Conservation (phyloP, 1,140 invertebrate species). For the Drosophila insularis region DNA sequence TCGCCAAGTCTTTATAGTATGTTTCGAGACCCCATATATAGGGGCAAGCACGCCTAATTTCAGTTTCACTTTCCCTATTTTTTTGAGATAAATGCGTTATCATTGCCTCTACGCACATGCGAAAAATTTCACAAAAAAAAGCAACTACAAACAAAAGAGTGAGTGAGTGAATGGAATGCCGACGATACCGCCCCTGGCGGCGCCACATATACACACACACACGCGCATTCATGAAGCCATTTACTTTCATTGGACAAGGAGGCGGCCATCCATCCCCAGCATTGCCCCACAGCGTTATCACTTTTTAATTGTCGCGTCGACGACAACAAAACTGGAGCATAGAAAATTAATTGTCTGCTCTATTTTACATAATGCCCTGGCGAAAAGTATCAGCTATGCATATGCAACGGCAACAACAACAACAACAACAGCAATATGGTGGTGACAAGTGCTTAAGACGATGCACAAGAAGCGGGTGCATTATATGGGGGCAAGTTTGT, state of each 20-base stretch:
- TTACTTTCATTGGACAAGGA: constrained; percentile 69
- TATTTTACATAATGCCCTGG: constrained; percentile 76
- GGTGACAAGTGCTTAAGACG: constrained; percentile 22
- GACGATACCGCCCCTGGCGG: constrained; percentile 23
- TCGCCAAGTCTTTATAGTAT: too few relatives aligned
- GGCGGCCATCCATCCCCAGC: constrained; percentile 10
- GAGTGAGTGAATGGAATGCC: constrained; percentile 69
- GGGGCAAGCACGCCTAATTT: constrained; percentile 31
- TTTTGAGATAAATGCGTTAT: constrained; percentile 55
- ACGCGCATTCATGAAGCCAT: constrained; percentile 54
- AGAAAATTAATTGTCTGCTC: constrained; percentile 80
- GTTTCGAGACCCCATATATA: not conserved
- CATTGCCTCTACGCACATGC: constrained; percentile 63
- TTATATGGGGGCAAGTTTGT: constrained; percentile 30
- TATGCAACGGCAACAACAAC: not conserved
- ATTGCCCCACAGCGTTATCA: constrained; percentile 38
- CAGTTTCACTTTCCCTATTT: constrained; percentile 57
- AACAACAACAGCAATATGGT: not conserved
- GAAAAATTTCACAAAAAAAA: constrained; percentile 58
- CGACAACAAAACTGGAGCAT: constrained; percentile 68
- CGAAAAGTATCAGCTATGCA: constrained; percentile 4
- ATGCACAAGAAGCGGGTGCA: not conserved
- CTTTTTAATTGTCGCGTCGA: constrained; percentile 61
- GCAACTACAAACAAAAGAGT: constrained; percentile 22
- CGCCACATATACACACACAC: constrained; percentile 5